phyloP scores from a whole-genome alignment of 2,113 vertebrate genomes.

The Aythya baeri region DNA sequence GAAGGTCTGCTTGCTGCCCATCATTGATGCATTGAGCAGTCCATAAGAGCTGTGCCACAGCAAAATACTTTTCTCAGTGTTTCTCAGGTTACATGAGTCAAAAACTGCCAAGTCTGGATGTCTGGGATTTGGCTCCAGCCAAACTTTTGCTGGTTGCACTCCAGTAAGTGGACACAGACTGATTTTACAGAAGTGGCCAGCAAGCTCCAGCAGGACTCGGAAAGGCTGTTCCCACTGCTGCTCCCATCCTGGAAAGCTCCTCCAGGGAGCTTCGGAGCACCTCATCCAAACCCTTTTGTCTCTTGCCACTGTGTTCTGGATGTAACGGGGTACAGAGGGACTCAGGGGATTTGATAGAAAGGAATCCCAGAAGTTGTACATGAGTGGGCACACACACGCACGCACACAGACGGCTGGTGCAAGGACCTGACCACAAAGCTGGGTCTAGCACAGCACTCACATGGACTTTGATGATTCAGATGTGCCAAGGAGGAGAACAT shows the following conservation, averaged over 20 bases:
- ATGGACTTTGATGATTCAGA: fast-evolving
- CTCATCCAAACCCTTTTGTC: neutral
- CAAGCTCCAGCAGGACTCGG: neutral
- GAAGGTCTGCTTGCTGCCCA: neutral
- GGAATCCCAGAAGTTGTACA: neutral
- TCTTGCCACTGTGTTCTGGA: neutral
- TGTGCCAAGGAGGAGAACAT: neutral
- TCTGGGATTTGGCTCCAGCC: neutral
- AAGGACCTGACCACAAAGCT: fast-evolving
- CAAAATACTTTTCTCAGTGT: neutral
- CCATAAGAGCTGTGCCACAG: neutral
- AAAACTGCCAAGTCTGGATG: constrained; percentile 16
- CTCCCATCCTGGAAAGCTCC: neutral
- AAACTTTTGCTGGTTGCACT: neutral
- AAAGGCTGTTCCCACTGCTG: neutral
- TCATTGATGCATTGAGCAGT: neutral
- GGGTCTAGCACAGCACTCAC: neutral
- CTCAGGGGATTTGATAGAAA: neutral
- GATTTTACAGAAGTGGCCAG: neutral
- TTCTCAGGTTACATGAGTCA: constrained; percentile 4
- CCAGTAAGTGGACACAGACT: neutral
- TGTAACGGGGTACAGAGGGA: neutral
- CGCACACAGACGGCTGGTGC: neutral
- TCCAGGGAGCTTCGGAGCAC: neutral
- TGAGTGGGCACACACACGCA: fast-evolving